These are phyloP conservation scores for Oscheius sp. DNA, from an alignment of 1,140 invertebrate species.

Conservation along the genomic window DNA sequence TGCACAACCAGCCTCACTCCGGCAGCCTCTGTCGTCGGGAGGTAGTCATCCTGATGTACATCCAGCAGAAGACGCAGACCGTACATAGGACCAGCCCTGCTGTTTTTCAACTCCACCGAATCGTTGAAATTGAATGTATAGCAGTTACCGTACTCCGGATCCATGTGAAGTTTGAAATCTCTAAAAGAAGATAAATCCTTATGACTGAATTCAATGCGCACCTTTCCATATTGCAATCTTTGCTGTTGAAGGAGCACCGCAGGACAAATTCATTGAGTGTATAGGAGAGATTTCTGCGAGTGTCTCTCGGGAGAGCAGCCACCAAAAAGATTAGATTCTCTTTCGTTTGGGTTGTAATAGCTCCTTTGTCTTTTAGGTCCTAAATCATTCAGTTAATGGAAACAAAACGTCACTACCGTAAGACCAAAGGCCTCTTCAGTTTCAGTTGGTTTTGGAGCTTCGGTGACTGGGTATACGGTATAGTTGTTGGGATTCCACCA, in stretches of 20 bases:
- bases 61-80: constrained; percentile 55
- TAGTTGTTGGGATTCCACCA: constrained; percentile 61
- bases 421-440: constrained; percentile 56
- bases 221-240: constrained; percentile 46
- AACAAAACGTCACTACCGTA: constrained; percentile 29
- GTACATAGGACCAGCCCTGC: constrained; percentile 43
- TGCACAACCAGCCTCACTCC: constrained; percentile 59
- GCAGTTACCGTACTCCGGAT: constrained; percentile 59
- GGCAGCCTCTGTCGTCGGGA: constrained; percentile 61
- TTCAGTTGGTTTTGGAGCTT: constrained; percentile 44
- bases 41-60: constrained; percentile 59
- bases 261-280: constrained; percentile 60
- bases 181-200: constrained; percentile 38
- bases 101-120: constrained; percentile 59
- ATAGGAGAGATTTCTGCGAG: constrained; percentile 51
- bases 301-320: constrained; percentile 55
- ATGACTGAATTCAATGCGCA: neutral
- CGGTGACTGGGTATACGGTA: constrained; percentile 54
- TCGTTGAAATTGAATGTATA: constrained; percentile 61
- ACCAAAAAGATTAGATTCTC: constrained; percentile 61
- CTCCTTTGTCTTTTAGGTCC: constrained; percentile 56
- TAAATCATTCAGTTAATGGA: constrained; percentile 14
- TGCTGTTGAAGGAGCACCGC: constrained; percentile 57
- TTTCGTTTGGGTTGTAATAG: constrained; percentile 59
- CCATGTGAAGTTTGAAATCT: constrained; percentile 58